phyloP scores from a whole-genome alignment of 2,888 invertebrate species.

The Syrphus vitripennis region DNA sequence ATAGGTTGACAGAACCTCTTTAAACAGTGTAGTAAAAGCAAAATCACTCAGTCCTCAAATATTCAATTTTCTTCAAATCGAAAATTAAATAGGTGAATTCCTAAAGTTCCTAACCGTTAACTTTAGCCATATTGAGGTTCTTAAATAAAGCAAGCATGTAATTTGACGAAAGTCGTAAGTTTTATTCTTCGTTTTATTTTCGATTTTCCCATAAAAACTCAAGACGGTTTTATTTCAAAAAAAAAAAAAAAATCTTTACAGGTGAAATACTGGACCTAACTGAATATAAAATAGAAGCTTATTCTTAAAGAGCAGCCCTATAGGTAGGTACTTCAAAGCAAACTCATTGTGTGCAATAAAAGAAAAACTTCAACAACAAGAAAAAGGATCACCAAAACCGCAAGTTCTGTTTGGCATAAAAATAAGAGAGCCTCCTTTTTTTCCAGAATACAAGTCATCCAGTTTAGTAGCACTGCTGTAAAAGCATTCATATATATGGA shows the following conservation, averaged over 20 bases:
- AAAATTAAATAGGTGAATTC: neutral
- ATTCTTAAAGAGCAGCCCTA: neutral
- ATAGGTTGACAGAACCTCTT: too few species aligned
- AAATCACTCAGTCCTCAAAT: neutral
- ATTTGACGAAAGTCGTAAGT: neutral
- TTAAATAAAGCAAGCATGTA: neutral
- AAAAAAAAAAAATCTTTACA: neutral
- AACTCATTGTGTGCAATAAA: slow-evolving; percentile 7
- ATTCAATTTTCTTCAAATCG: neutral
- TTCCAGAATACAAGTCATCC: neutral
- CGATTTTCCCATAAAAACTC: neutral
- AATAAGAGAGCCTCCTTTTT: neutral
- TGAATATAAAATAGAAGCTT: neutral
- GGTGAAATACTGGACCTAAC: neutral
- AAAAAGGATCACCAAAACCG: neutral
- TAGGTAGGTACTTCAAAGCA: neutral
- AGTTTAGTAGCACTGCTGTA: slow-evolving; percentile 15
- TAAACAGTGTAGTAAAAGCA: too few species aligned
- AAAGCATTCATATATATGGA: slow-evolving; percentile 46
- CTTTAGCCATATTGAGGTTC: neutral
- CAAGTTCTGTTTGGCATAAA: neutral
- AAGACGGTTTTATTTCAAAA: neutral
- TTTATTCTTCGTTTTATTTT: neutral
- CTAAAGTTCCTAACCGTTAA: neutral
- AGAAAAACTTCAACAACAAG: slow-evolving; percentile 2